Conservation (phyloP, 2,113 vertebrate species). For the Gambusia holbrooki region DNA sequence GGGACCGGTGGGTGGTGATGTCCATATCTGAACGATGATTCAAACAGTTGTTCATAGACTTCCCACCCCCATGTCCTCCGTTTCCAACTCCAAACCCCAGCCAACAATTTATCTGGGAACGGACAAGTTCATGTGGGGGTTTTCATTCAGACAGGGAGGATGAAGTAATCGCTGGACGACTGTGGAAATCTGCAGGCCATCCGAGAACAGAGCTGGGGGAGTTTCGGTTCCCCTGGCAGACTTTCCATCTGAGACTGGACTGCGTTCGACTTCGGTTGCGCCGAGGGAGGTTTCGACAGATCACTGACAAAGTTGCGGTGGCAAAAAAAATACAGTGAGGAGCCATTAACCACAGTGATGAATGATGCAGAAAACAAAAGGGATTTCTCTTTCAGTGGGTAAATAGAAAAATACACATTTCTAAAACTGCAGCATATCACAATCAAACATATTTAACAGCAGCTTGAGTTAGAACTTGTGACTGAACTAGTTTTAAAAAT, state of each 20-base stretch:
- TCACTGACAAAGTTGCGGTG: not conserved
- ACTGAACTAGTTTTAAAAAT: no score
- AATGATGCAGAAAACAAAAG: constrained; percentile 5
- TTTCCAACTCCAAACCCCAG: constrained; percentile 47
- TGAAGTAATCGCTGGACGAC: constrained; percentile 33
- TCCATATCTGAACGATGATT: constrained; percentile 26
- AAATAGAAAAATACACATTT: not conserved
- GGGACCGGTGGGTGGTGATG: not conserved
- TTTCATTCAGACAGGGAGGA: constrained; percentile 37
- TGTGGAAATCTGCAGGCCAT: constrained; percentile 37
- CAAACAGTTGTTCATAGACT: constrained; percentile 26
- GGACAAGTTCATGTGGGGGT: constrained; percentile 23
- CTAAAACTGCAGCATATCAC: not conserved
- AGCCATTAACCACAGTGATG: not conserved
- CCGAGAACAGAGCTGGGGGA: constrained; percentile 25
- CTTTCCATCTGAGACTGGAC: constrained; percentile 9
- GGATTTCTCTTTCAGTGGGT: not conserved
- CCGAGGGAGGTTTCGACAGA: not conserved
- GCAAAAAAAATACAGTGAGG: not conserved
- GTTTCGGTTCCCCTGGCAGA: constrained; percentile 8
- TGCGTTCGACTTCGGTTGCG: not conserved
- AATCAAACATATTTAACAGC: not conserved
- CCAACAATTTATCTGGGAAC: constrained; percentile 40
- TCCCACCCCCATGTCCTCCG: constrained; percentile 27
- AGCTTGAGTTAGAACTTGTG: not conserved